A percentile compares a stretch with the other conserved stretches of the same genome.
Conservation (phyloP, 2,113 vertebrate species). For the Centrocercus urophasianus region DNA sequence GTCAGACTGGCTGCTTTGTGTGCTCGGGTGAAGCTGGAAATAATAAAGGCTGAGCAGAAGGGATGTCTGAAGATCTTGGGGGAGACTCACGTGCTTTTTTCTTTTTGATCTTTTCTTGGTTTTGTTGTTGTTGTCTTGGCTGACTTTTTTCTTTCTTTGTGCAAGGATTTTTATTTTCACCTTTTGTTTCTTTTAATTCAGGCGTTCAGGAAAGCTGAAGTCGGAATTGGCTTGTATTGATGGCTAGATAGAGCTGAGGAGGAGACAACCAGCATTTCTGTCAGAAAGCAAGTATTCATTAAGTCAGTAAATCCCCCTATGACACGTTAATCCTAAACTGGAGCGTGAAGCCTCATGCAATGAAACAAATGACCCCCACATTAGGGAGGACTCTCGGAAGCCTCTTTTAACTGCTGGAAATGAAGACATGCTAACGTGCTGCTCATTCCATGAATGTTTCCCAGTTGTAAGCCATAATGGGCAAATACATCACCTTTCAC, state of each 20-base stretch:
- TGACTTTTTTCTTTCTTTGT: neutral
- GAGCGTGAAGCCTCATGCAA: constrained; percentile 20
- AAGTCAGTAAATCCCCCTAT: constrained; percentile 63
- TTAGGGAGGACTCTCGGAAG: constrained; percentile 46
- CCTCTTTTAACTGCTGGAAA: constrained; percentile 47
- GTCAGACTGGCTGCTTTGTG: neutral
- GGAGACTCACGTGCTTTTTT: neutral
- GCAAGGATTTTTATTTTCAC: constrained; percentile 46
- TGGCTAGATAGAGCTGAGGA: constrained; percentile 66
- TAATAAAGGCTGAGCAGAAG: neutral
- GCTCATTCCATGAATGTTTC: constrained; percentile 43
- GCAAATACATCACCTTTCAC: constrained; percentile 8
- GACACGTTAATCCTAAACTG: constrained; percentile 56
- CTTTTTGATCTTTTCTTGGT: neutral
- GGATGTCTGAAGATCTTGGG: neutral
- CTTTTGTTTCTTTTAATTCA: constrained; percentile 45
- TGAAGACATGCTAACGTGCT: constrained; percentile 5
- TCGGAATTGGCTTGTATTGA: constrained; percentile 63
- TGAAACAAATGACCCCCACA: constrained; percentile 43
- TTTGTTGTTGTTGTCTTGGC: neutral
- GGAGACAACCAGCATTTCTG: constrained; percentile 60
- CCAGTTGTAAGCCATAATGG: constrained; percentile 8
- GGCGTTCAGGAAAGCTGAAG: constrained; percentile 57
- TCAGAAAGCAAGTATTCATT: constrained; percentile 70
- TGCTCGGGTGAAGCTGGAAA: constrained; percentile 7